Evolutionary conservation across 2,888 invertebrate species (phyloP).

Genomic region (Drosophila subquinaria): DNA sequence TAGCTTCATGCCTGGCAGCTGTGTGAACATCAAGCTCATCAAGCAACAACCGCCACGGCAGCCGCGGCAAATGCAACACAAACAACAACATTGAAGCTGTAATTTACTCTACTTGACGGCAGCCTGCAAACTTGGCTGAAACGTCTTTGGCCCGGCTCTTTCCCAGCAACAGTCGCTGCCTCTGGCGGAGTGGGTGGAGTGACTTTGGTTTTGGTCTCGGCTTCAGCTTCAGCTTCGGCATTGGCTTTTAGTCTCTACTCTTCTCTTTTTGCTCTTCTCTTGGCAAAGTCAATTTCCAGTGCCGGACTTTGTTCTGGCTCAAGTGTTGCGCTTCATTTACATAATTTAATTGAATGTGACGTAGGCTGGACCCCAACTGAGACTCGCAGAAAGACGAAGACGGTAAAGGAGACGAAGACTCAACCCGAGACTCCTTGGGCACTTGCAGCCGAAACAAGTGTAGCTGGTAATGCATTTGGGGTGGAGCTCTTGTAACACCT

Average conservation of each 20-base stretch:
- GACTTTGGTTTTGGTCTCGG: slow-evolving; percentile 1
- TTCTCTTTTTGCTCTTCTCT: slow-evolving; percentile 19
- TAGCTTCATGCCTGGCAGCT: slow-evolving; percentile 83
- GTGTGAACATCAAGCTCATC: slow-evolving; percentile 84
- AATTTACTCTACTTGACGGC: slow-evolving; percentile 69
- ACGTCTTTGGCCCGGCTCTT: background rate
- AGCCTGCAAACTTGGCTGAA: slow-evolving; percentile 47
- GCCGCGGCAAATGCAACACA: slow-evolving; percentile 51
- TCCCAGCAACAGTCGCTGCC: slow-evolving; percentile 6
- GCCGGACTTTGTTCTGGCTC: slow-evolving; percentile 42
- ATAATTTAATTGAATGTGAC: slow-evolving; percentile 83
- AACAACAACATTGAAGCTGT: slow-evolving; percentile 56
- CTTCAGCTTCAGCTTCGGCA: slow-evolving; percentile 6
- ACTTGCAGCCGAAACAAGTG: slow-evolving; percentile 57
- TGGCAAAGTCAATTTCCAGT: slow-evolving; percentile 60
- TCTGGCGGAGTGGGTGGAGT: slow-evolving; percentile 75
- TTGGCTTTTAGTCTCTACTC: slow-evolving; percentile 24
- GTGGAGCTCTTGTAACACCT: slow-evolving; percentile 69
- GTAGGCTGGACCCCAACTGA: slow-evolving; percentile 45
- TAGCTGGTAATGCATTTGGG: slow-evolving; percentile 72
- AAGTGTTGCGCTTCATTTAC: slow-evolving; percentile 78
- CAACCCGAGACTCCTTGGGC: slow-evolving; percentile 6
- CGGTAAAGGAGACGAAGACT: background rate
- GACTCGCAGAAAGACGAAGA: background rate
- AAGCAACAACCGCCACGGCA: slow-evolving; percentile 56